These are phyloP conservation scores for Catostomus latipinnis DNA, from an alignment of 2,797 vertebrate species.

Conservation along the genomic window DNA sequence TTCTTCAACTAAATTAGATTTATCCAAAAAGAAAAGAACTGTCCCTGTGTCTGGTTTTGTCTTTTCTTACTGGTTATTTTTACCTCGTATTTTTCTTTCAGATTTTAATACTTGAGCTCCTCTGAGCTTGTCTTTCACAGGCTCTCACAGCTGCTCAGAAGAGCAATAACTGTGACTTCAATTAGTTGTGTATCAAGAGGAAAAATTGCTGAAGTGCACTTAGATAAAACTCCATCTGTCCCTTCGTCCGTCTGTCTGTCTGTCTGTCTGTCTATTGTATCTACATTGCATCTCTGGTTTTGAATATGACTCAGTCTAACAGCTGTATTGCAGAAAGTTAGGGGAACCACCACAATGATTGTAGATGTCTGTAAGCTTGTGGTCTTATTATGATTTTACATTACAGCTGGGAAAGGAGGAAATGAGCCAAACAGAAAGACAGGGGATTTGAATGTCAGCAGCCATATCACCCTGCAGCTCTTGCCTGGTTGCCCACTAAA, in stretches of 20 bases:
- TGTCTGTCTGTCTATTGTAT: background rate
- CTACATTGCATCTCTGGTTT: no score
- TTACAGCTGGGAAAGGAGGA: background rate
- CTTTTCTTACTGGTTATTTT: background rate
- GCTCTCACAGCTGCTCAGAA: background rate
- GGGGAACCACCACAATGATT: background rate
- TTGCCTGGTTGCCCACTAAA: no score
- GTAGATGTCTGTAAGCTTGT: background rate
- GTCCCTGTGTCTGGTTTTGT: background rate
- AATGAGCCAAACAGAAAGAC: background rate
- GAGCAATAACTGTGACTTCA: constrained; percentile 1
- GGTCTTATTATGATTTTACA: background rate
- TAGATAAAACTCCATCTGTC: background rate
- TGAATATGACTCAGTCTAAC: background rate
- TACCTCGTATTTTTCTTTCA: background rate
- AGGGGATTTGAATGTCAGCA: background rate
- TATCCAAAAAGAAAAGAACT: background rate
- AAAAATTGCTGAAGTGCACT: background rate
- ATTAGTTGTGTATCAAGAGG: background rate
- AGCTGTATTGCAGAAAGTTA: background rate
- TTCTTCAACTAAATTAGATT: background rate
- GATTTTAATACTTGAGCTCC: background rate
- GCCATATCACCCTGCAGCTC: no score
- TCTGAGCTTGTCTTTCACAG: background rate
- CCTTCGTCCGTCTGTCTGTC: constrained; percentile 5